Evolutionary conservation across 2,888 invertebrate species (phyloP), one percentile per base, ranked within the genome.

Genomic region (Scaptodrosophila latifasciaeformis): DNA sequence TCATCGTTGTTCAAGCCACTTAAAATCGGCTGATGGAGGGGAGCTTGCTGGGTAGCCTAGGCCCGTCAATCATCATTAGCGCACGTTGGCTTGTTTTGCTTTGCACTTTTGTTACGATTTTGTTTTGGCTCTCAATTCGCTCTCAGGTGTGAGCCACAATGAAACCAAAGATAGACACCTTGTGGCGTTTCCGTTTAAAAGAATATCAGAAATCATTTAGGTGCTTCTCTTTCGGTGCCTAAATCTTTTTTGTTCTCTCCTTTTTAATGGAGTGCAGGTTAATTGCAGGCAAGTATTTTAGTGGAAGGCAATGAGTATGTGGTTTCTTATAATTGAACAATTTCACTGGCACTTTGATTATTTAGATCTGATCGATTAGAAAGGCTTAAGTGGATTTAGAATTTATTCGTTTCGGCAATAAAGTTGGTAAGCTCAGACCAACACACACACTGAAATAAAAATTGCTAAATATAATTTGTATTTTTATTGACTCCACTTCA

Each of bases 241-340:
- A 31, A n/a, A n/a, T n/a, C n/a, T 31, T 30, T 29, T 13, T 40
- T 47, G 10, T 47, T 35, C n/a, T 18, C 10, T 24, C 27, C 46
- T 53, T 40, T 54, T 62, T 54, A 62, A 62, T 62, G 57, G 52
- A 59, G 59, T 21, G 55, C 49, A 59, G 59, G 65, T 64, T 80
- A 80, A 75, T 75, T 74, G 65, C 58, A 59, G 76, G 52, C 59
- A n/a, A n/a, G n/a, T n/a, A n/a, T n/a, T n/a, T n/a, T n/a, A n/a
- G n/a, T n/a, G 15, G 15, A 37, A 37, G 35, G 15, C 51, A 46
- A 59, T 80, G 80, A 77, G 59, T 74, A 54, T 70, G 72, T 67
- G 76, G 77, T 69, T 72, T 75, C 58, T 65, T 51, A 27, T 31
- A 76, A 79, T 74, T 76, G 77, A 69, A 70, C 62, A 72, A 77